Conservation (phyloP, 1,140 invertebrate genomes). For the Daktulosphaira vitifoliae region DNA sequence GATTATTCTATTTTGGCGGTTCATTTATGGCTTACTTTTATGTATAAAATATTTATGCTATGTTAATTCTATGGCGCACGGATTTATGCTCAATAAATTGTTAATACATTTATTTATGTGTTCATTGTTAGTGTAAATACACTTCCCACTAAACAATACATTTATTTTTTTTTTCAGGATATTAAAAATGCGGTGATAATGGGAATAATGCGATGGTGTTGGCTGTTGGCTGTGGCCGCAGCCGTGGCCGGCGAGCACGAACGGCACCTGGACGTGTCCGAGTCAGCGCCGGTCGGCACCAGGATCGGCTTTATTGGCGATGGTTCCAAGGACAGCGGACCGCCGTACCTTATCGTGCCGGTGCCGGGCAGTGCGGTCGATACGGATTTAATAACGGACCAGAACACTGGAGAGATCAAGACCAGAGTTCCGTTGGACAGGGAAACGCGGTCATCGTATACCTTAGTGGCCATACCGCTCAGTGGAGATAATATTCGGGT, state of each 20-base stretch:
- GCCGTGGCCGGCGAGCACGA: constrained; percentile 53
- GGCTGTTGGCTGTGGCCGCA: constrained; percentile 40
- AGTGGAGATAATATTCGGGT: constrained; percentile 77
- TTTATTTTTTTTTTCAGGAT: too few relatives aligned
- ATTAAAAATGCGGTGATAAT: constrained; percentile 25
- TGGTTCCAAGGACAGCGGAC: constrained; percentile 58
- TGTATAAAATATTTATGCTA: too few relatives aligned
- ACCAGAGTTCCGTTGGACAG: constrained; percentile 79
- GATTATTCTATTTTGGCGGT: too few relatives aligned
- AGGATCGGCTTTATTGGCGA: constrained; percentile 78
- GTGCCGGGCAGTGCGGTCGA: constrained; percentile 78
- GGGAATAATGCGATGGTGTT: constrained; percentile 29
- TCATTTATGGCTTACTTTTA: too few relatives aligned
- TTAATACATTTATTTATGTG: too few relatives aligned
- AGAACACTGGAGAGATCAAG: constrained; percentile 80
- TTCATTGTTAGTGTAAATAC: too few relatives aligned
- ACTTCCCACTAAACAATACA: too few relatives aligned
- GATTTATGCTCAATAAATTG: too few relatives aligned
- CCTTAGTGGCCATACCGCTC: constrained; percentile 76
- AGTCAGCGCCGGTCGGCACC: constrained; percentile 75
- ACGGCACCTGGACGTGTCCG: constrained; percentile 73
- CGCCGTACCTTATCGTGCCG: constrained; percentile 82
- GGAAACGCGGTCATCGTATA: constrained; percentile 76
- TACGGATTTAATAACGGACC: constrained; percentile 75
- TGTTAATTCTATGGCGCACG: too few relatives aligned